Conservation (phyloP, 1,140 invertebrate species). For the Caenorhabditis tropicalis region DNA sequence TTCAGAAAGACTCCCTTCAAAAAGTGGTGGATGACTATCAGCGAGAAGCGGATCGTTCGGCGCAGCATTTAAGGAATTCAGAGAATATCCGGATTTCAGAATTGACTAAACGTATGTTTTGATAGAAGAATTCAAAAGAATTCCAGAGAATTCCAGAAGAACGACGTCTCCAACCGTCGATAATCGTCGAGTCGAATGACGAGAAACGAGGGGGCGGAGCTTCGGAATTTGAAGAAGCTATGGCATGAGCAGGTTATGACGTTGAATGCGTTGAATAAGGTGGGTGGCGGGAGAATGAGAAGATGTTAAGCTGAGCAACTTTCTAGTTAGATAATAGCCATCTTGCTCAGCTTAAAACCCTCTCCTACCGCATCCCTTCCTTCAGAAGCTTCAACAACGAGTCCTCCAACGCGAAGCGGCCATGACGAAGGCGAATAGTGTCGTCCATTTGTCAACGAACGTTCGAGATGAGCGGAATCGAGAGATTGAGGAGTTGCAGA, state of each 20-base stretch:
- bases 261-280: no score
- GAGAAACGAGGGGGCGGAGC: background rate
- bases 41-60: background rate
- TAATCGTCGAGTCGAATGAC: background rate
- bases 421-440: slow-evolving; percentile 24
- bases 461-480: slow-evolving; percentile 11
- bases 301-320: no score
- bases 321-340: no score
- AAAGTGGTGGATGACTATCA: background rate
- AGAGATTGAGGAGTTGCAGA: slow-evolving; percentile 8
- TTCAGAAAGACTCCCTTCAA: slow-evolving; percentile 13
- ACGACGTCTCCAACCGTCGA: background rate
- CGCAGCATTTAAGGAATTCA: background rate
- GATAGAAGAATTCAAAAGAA: background rate
- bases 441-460: background rate
- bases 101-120: background rate
- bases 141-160: background rate
- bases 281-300: no score
- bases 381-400: slow-evolving; percentile 40
- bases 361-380: no score
- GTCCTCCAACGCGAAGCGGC: slow-evolving; percentile 12
- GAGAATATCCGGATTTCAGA: background rate
- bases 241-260: background rate
- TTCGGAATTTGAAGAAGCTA: background rate
- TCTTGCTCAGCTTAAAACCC: no score